Conservation (phyloP, 2,113 vertebrate species). For the Platichthys stellatus region DNA sequence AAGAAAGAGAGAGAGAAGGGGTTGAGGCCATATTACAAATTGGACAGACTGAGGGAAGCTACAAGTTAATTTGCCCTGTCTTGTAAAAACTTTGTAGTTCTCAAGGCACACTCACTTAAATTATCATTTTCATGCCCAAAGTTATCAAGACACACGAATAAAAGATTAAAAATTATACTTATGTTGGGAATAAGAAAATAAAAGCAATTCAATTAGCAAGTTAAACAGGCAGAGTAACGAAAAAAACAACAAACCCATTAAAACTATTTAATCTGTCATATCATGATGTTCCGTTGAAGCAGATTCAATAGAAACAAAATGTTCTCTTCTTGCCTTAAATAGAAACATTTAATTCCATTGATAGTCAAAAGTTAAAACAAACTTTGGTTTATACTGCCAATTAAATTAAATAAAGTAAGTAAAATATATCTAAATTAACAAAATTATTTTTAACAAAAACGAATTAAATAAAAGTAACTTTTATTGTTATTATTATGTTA, state of each 20-base stretch:
- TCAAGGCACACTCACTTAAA: constrained; percentile 48
- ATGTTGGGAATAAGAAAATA: constrained; percentile 37
- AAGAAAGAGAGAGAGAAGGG: constrained; percentile 50
- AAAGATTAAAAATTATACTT: constrained; percentile 45
- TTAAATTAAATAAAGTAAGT: neutral
- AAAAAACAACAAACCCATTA: constrained; percentile 16
- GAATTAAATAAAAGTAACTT: neutral
- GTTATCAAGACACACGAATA: constrained; percentile 36
- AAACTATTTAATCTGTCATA: constrained; percentile 19
- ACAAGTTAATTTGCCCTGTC: constrained; percentile 75
- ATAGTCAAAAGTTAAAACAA: neutral
- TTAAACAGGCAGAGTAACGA: constrained; percentile 14
- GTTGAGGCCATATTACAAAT: constrained; percentile 64
- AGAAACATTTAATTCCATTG: neutral
- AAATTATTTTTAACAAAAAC: neutral
- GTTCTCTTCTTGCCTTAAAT: neutral
- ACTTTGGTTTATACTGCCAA: neutral
- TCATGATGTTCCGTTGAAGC: constrained; percentile 3
- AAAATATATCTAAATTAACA: constrained; percentile 13
- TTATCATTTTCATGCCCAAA: constrained; percentile 47
- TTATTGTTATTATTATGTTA: neutral
- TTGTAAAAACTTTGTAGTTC: constrained; percentile 79
- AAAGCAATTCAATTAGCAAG: constrained; percentile 49
- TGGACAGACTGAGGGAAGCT: constrained; percentile 55
- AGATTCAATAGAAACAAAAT: constrained; percentile 6